Conservation (phyloP, 2,113 vertebrate genomes). For the Spermophilus dauricus region DNA sequence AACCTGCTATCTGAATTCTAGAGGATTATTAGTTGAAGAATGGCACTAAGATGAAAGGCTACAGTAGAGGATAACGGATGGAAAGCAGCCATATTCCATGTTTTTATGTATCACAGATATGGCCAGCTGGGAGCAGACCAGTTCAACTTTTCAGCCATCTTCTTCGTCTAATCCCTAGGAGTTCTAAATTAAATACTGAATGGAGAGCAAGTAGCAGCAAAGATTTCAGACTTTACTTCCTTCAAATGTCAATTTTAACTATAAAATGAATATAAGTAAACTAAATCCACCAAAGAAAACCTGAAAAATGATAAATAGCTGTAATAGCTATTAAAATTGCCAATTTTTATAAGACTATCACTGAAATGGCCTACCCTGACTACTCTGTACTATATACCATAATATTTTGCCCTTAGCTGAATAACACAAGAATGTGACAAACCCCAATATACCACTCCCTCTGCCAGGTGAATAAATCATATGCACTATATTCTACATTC, state of each 20-base stretch:
- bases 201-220: not conserved
- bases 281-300: not conserved
- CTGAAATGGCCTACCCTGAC: not conserved
- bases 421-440: not conserved
- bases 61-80: not conserved
- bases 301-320: not conserved
- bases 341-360: not conserved
- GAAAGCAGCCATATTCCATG: not conserved
- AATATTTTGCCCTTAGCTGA: not conserved
- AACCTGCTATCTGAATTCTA: not conserved
- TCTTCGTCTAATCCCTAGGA: not conserved
- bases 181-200: not conserved
- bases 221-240: constrained; percentile 7
- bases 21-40: not conserved
- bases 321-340: not conserved
- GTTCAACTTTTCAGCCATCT: not conserved
- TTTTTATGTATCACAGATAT: not conserved
- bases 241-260: constrained; percentile 15
- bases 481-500: not conserved
- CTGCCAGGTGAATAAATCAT: not conserved
- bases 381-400: not conserved
- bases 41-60: not conserved
- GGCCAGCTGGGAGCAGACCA: not conserved
- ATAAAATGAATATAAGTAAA: constrained; percentile 34
- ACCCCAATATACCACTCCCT: not conserved